A percentile compares a stretch with the other conserved stretches of the same genome.
Conservation (phyloP, 2,797 vertebrate species). For the Lophotriccus pileatus region DNA sequence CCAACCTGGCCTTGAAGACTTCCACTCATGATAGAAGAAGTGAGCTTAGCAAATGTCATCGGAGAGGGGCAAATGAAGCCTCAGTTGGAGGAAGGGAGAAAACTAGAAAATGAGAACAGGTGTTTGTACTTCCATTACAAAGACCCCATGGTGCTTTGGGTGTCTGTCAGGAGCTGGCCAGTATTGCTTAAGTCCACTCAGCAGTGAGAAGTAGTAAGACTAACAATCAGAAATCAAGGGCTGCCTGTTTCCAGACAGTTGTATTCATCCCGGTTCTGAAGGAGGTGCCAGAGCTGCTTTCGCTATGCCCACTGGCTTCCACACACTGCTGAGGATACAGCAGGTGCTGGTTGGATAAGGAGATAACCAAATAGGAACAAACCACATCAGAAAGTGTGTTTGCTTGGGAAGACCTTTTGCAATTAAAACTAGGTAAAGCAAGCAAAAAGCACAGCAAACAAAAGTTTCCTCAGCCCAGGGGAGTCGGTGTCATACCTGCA, state of each 20-base stretch:
- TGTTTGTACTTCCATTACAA: rapidly evolving
- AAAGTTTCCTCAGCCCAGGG: not conserved
- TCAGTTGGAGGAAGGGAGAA: not conserved
- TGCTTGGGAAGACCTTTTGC: not conserved
- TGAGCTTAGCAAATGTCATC: not conserved
- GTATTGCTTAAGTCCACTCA: not conserved
- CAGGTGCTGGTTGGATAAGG: not conserved
- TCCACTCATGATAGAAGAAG: not conserved
- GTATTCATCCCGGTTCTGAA: not conserved
- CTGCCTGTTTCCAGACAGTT: not conserved
- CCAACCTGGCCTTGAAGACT: not conserved
- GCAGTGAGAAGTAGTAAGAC: not conserved
- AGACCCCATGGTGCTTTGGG: not conserved
- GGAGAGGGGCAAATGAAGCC: not conserved
- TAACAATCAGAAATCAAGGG: not conserved
- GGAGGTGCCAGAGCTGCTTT: not conserved
- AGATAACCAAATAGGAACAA: not conserved
- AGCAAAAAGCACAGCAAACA: not conserved
- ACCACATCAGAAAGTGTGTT: not conserved
- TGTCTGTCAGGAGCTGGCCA: not conserved
- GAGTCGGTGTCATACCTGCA: not conserved
- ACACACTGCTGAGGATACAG: not conserved
- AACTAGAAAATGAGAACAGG: not conserved
- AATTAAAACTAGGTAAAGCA: not conserved
- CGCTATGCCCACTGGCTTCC: not conserved